These are phyloP conservation scores for Yponomeuta malinellus DNA, from an alignment of 2,888 invertebrate species.

Conservation along the genomic window DNA sequence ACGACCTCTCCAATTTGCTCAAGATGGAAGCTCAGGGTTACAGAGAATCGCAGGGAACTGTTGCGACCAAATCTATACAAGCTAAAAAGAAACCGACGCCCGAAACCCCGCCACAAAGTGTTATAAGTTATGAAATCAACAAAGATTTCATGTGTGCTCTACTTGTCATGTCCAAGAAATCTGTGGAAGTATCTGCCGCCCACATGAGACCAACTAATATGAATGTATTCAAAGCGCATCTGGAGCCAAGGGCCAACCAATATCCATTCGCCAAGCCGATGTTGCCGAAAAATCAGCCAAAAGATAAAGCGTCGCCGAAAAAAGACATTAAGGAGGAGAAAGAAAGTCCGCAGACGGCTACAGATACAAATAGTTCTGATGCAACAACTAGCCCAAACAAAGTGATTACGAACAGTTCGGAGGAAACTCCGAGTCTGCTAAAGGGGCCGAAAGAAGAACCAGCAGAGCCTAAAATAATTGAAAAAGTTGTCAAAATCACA, in stretches of 20 bases:
- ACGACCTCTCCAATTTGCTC: constrained; percentile 78
- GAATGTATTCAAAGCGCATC: constrained; percentile 31
- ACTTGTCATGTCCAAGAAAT: constrained; percentile 48
- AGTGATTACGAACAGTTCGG: background rate
- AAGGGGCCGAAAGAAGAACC: background rate
- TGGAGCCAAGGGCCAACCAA: constrained; percentile 33
- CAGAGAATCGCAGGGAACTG: constrained; percentile 47
- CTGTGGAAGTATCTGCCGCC: constrained; percentile 48
- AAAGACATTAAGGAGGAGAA: constrained; percentile 8
- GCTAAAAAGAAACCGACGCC: constrained; percentile 46
- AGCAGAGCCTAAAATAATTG: background rate
- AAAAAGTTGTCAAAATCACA: constrained; percentile 19
- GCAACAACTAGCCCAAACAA: background rate
- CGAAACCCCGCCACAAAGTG: constrained; percentile 37
- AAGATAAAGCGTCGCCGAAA: constrained; percentile 31
- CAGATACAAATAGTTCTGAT: background rate
- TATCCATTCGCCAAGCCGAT: constrained; percentile 58
- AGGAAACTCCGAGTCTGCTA: background rate
- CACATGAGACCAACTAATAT: constrained; percentile 47
- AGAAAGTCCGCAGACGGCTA: background rate
- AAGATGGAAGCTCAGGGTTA: constrained; percentile 72
- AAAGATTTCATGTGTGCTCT: constrained; percentile 60
- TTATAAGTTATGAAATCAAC: constrained; percentile 24
- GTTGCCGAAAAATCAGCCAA: constrained; percentile 46
- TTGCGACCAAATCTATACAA: constrained; percentile 39